These are phyloP conservation scores for Caenorhabditis plicata DNA, from an alignment of 2,888 invertebrate genomes.

Conservation along the genomic window DNA sequence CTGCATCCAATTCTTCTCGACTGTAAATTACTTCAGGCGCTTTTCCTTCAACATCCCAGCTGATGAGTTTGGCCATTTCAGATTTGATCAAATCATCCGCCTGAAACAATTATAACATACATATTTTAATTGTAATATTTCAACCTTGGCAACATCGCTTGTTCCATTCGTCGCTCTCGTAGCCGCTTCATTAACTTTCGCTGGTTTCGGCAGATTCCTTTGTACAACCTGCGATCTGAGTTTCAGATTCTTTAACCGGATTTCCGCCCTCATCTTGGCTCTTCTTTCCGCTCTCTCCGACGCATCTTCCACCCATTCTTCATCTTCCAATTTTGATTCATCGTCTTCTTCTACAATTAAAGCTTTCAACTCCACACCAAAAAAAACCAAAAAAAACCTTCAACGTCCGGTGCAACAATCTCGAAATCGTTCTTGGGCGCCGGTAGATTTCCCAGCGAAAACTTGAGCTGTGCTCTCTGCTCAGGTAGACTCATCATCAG, in stretches of 20 bases:
- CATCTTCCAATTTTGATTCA: conserved; percentile 15
- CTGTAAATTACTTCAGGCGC: conserved; percentile 42
- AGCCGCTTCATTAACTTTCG: conserved; percentile 53
- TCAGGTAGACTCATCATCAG: conserved; percentile 64
- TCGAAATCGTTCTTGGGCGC: conserved; percentile 95
- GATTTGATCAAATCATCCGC: conserved; percentile 61
- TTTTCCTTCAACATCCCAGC: conserved; percentile 57
- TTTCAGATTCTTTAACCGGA: conserved; percentile 52
- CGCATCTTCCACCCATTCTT: conserved; percentile 62
- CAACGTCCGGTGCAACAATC: conserved; percentile 86
- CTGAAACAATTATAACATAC: conserved; percentile 27
- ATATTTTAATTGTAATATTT: too few relatives aligned
- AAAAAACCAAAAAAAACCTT: too few relatives aligned
- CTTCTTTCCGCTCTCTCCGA: conserved; percentile 55
- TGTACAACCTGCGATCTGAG: conserved; percentile 58
- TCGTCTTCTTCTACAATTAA: conserved; percentile 74
- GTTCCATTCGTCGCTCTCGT: conserved; percentile 41
- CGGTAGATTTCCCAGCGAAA: conserved; percentile 81
- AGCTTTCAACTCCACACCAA: too few relatives aligned
- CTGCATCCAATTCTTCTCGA: conserved; percentile 48
- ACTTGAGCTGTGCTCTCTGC: conserved; percentile 72
- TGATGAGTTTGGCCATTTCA: conserved; percentile 69
- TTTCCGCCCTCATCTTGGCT: conserved; percentile 65
- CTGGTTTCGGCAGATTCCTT: conserved; percentile 54
- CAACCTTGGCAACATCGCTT: conserved; percentile 45